These are phyloP conservation scores for Steinernema scapterisci DNA, from an alignment of 2,888 invertebrate species.

Conservation along the genomic window DNA sequence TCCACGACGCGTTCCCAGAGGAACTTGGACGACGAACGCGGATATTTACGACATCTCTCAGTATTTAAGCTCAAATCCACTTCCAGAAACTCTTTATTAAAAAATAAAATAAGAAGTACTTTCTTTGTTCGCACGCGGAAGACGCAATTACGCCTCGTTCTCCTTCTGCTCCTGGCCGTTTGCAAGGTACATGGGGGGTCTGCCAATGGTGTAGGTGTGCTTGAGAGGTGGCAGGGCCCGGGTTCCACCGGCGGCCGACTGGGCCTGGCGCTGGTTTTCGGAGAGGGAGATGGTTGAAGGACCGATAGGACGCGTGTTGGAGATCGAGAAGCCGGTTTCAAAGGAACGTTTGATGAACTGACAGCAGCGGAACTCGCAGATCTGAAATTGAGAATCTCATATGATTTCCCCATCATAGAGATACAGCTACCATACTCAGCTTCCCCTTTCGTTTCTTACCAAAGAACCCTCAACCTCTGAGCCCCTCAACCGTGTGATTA, in stretches of 20 bases:
- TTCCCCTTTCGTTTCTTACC: too few relatives aligned
- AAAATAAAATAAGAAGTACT: too few relatives aligned
- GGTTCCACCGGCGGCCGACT: neutral
- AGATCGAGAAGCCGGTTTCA: constrained; percentile 63
- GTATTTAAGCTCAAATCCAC: too few relatives aligned
- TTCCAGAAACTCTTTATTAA: too few relatives aligned
- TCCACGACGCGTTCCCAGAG: too few relatives aligned
- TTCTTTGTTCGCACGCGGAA: neutral
- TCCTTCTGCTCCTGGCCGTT: constrained; percentile 15
- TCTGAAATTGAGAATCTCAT: constrained; percentile 40
- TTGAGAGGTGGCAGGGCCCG: constrained; percentile 27
- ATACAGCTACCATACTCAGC: too few relatives aligned
- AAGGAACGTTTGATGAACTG: constrained; percentile 59
- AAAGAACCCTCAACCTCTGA: too few relatives aligned
- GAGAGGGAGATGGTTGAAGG: constrained; percentile 48
- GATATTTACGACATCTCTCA: too few relatives aligned
- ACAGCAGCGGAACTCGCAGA: constrained; percentile 50
- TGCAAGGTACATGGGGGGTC: constrained; percentile 23
- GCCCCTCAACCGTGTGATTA: too few relatives aligned
- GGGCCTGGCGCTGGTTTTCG: neutral
- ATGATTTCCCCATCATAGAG: too few relatives aligned
- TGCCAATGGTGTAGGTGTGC: constrained; percentile 26
- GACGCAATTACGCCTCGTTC: neutral
- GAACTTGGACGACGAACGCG: too few relatives aligned
- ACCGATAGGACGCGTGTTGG: constrained; percentile 55